A percentile compares a stretch with the other conserved stretches of the same genome.
Evolutionary conservation across 1,140 invertebrate genomes (phyloP).

Genomic region (Drosophila melanogaster): DNA sequence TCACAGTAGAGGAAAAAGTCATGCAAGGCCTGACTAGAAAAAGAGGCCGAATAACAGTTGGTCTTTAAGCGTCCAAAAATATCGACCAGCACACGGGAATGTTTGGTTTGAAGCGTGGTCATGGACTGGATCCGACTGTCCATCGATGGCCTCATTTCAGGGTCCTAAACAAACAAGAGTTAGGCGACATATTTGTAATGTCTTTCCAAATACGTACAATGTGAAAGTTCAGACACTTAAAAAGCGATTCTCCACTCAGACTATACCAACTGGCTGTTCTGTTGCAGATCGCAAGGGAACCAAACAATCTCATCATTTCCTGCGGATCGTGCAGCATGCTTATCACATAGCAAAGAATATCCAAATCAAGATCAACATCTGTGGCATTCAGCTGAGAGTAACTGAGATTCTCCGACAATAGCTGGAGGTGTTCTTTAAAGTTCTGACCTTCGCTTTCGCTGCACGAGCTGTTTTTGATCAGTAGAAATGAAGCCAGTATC

Average conservation of each 20-base stretch:
- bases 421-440: constrained; percentile 23
- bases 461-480: constrained; percentile 15
- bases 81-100: constrained; percentile 55
- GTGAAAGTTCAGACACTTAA: constrained; percentile 23
- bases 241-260: constrained; percentile 28
- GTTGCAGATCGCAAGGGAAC: background rate
- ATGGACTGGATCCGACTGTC: constrained; percentile 34
- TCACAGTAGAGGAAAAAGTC: constrained; percentile 57
- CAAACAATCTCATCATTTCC: constrained; percentile 41
- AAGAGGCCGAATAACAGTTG: constrained; percentile 46
- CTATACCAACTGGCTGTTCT: constrained; percentile 35
- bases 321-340: constrained; percentile 28
- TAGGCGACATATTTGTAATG: too few relatives aligned
- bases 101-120: constrained; percentile 38
- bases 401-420: constrained; percentile 30
- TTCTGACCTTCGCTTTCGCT: constrained; percentile 28
- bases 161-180: constrained; percentile 3
- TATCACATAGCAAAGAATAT: constrained; percentile 35
- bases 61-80: constrained; percentile 59
- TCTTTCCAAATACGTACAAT: constrained; percentile 29
- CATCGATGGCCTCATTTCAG: background rate
- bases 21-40: constrained; percentile 39
- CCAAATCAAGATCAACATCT: constrained; percentile 25
- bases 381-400: constrained; percentile 21
- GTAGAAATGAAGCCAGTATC: constrained; percentile 31